Evolutionary conservation across 2,797 vertebrate species (phyloP).

Genomic region (Gallinago solitaria): DNA sequence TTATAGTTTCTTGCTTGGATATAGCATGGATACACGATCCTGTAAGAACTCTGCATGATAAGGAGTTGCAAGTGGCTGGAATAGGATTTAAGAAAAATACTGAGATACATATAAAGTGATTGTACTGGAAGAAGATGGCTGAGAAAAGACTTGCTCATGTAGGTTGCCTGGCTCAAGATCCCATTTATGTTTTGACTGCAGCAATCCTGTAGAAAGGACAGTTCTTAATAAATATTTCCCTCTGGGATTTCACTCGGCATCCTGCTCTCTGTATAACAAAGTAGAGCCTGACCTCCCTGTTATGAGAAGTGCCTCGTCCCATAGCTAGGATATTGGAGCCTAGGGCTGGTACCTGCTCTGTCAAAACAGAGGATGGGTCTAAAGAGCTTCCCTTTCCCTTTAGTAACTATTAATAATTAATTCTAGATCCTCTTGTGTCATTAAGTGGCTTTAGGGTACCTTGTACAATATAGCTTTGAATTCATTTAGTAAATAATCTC

Average conservation of each 20-base stretch:
- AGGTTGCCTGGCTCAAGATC: neutral
- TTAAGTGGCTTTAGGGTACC: slow-evolving; percentile 21
- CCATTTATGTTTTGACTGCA: neutral
- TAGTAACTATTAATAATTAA: slow-evolving; percentile 57
- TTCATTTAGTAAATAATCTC: slow-evolving; percentile 4
- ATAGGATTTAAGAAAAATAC: neutral
- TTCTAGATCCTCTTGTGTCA: slow-evolving; percentile 2
- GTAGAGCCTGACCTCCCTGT: neutral
- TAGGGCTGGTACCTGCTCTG: neutral
- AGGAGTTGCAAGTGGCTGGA: neutral
- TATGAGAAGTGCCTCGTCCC: neutral
- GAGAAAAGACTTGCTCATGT: neutral
- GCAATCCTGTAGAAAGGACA: neutral
- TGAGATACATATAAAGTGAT: neutral
- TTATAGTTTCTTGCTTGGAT: neutral
- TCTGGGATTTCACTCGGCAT: neutral
- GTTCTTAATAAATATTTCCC: neutral
- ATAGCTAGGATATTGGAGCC: neutral
- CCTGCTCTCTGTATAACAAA: neutral
- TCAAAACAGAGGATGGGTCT: slow-evolving; percentile 22
- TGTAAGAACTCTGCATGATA: neutral
- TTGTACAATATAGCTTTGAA: neutral
- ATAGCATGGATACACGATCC: neutral
- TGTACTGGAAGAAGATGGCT: neutral
- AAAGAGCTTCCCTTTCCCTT: slow-evolving; percentile 44